A percentile compares a stretch with the other conserved stretches of the same genome.
These are phyloP conservation scores for Sthenelais limicola DNA, from an alignment of 2,888 invertebrate species.

Conservation along the genomic window DNA sequence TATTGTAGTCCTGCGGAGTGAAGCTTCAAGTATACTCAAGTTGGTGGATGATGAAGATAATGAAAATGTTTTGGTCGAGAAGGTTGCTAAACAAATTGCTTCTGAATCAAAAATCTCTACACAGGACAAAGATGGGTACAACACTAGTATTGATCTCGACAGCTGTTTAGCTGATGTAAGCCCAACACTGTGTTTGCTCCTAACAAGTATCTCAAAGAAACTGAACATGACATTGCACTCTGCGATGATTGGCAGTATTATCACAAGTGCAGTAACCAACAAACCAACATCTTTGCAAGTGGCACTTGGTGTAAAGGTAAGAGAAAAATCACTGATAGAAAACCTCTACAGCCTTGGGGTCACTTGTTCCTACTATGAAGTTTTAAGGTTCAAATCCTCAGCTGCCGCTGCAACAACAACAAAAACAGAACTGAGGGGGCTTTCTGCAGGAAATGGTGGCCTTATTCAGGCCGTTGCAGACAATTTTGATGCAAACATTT, in stretches of 20 bases:
- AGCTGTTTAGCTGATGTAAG: not conserved
- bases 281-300: slow-evolving; percentile 31
- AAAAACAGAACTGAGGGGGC: slow-evolving; percentile 35
- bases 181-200: not conserved
- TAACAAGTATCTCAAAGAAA: no score
- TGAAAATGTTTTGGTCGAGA: slow-evolving; percentile 1
- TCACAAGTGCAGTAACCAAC: slow-evolving; percentile 29
- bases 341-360: slow-evolving; percentile 43
- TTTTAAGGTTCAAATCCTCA: slow-evolving; percentile 52
- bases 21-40: slow-evolving; percentile 29
- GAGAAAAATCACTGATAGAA: slow-evolving; percentile 39
- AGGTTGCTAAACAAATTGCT: no score
- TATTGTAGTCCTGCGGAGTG: slow-evolving; percentile 21
- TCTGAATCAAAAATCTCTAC: not conserved
- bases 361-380: slow-evolving; percentile 52
- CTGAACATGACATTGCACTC: not conserved
- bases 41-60: slow-evolving; percentile 41
- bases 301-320: slow-evolving; percentile 31
- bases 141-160: not conserved
- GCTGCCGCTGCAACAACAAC: no score
- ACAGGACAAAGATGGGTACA: not conserved
- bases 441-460: slow-evolving; percentile 39
- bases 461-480: slow-evolving; percentile 47
- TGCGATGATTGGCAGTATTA: slow-evolving; percentile 21
- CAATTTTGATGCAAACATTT: slow-evolving; percentile 51